Percentiles rank a stretch among this genome's conserved stretches.
Evolutionary conservation across 2,113 vertebrate genomes (phyloP).

Genomic region (Hipposideros armiger): DNA sequence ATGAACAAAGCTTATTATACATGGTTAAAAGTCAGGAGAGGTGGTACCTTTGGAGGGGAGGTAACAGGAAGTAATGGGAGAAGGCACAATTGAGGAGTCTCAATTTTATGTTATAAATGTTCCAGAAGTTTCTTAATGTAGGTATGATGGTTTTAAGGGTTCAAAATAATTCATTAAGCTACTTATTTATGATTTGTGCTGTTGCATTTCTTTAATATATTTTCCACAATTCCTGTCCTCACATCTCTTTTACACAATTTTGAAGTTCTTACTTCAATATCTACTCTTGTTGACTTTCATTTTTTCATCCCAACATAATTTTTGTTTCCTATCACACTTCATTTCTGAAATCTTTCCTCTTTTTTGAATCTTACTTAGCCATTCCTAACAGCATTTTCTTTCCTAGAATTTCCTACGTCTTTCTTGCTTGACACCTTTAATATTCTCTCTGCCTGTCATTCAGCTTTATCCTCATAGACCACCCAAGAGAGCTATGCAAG

Average conservation of each 20-base stretch:
- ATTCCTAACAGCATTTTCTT: neutral
- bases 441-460: constrained; percentile 59
- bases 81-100: neutral
- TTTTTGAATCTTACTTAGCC: neutral
- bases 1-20: neutral
- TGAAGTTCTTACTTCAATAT: neutral
- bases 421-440: constrained; percentile 63
- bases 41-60: neutral
- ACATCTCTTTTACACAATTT: neutral
- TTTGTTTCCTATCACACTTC: neutral
- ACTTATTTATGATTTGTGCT: neutral
- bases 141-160: neutral
- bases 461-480: neutral
- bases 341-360: neutral
- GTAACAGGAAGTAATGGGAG: neutral
- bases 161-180: neutral
- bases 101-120: neutral
- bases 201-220: neutral
- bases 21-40: neutral
- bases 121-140: neutral
- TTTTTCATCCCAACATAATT: neutral
- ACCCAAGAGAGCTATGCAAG: neutral
- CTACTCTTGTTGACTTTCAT: neutral
- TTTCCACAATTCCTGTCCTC: neutral
- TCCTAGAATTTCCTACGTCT: neutral